phyloP scores from a whole-genome alignment of 2,113 vertebrate genomes.

The Aspiorhynchus laticeps region DNA sequence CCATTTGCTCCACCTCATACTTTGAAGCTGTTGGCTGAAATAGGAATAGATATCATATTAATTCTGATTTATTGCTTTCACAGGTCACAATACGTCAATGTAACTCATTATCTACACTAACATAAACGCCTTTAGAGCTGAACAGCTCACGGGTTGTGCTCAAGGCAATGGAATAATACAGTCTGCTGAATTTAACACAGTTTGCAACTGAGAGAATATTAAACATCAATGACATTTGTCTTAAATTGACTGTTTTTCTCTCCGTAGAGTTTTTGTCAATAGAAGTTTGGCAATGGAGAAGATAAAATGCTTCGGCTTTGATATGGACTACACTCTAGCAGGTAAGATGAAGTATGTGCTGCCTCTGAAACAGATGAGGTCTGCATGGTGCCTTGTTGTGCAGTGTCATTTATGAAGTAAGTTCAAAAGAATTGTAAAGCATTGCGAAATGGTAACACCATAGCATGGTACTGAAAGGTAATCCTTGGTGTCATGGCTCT shows the following conservation, averaged over 20 bases:
- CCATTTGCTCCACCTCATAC: neutral
- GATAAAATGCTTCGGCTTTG: constrained; percentile 98
- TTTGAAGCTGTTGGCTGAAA: constrained; percentile 2
- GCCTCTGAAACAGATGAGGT: neutral
- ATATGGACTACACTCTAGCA: constrained; percentile 98
- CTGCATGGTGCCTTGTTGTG: neutral
- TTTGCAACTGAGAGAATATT: neutral
- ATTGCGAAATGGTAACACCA: neutral
- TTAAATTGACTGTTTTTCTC: constrained; percentile 9
- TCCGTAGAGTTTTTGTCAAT: constrained; percentile 81
- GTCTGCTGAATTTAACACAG: neutral
- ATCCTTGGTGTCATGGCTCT: constrained; percentile 23
- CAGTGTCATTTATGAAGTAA: neutral
- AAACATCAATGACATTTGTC: constrained; percentile 2
- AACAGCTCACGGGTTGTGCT: neutral
- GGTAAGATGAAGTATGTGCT: constrained; percentile 75
- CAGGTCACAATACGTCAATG: neutral
- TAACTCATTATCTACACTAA: constrained; percentile 9
- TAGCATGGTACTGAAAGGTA: neutral
- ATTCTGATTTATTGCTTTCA: neutral
- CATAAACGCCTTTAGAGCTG: neutral
- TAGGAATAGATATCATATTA: neutral
- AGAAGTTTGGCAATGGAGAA: constrained; percentile 99
- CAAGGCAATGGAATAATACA: constrained; percentile 5
- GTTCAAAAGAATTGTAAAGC: neutral